Evolutionary conservation across 2,888 invertebrate species (phyloP), one percentile per base, ranked within the genome.

Genomic region (Labia minor): DNA sequence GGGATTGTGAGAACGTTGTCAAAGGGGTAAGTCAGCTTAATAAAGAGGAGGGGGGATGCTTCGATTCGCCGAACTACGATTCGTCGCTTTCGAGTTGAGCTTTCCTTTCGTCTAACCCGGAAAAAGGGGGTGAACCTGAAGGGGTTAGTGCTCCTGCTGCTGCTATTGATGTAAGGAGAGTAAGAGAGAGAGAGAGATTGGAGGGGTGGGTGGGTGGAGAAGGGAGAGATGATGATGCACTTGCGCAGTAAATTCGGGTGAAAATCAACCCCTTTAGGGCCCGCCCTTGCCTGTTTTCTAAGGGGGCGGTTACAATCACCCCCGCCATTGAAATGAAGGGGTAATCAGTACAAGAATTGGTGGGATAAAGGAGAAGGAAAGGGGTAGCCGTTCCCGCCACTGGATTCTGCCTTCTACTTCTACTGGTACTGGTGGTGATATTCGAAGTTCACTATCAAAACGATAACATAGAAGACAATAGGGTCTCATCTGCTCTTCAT

Each of bases 1-100:
- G 26, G 26, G 26, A n/a, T n/a, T n/a, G 26, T 26, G 26, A 26
- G 26, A 26, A n/a, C n/a, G 49, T 49, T 49, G 49, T 49, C 49
- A 49, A 49, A 49, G 49, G 49, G 49, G 49, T 26, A 26, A 26
- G 26, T 26, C 26, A 26, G 8, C 26, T 8, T 26, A 3, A 8
- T 8, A 14, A 49, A 49, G 14, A 33, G 11, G 33, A 33, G 33
- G 3, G 49, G 49, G 49, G 49, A 49, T 49, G 49, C 49, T 49
- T 49, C 49, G 49, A 49, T 49, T 49, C 49, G 49, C 49, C 49
- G 49, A 49, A 49, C 49, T 49, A 49, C 49, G 49, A 49, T 49
- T 49, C 49, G 49, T 49, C 49, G 49, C 16, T 49, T 49, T 49
- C 49, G 49, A 49, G 49, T 49, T 49, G 49, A 49, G 49, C 49